Conservation (phyloP, 2,888 invertebrate genomes). For the Apamea crenata region DNA sequence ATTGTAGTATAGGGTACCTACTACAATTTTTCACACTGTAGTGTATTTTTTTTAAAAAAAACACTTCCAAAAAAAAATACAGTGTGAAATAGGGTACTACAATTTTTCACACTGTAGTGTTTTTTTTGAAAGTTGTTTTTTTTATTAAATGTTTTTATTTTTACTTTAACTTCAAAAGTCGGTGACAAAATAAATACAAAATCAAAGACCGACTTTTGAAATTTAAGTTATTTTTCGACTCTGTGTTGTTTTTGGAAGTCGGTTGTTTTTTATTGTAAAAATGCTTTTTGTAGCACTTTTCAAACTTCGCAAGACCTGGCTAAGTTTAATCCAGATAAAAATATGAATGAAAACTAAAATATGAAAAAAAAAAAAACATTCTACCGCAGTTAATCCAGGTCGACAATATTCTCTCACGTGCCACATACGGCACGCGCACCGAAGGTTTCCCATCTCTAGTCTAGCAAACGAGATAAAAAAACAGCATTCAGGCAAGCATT, state of each 20-base stretch:
- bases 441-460: conserved; percentile 4
- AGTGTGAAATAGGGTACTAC: too few species aligned
- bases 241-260: neutral
- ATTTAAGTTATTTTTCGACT: neutral
- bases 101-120: too few species aligned
- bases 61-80: too few species aligned
- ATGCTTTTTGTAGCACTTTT: neutral
- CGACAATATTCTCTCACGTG: conserved; percentile 28
- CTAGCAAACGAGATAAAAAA: conserved; percentile 18
- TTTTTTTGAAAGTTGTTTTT: too few species aligned
- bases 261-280: neutral
- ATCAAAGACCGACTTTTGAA: neutral
- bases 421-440: conserved; percentile 14
- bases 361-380: conserved; percentile 1
- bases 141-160: too few species aligned
- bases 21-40: too few species aligned
- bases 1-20: too few species aligned
- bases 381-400: conserved; percentile 24
- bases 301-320: neutral
- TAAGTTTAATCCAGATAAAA: neutral
- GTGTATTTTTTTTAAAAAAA: too few species aligned
- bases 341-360: neutral
- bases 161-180: neutral
- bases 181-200: neutral
- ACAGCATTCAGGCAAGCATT: conserved; percentile 4